Evolutionary conservation across 2,113 vertebrate species (phyloP).

Genomic region (rabbit (Oryctolagus cuniculus)): mOryCun1.1 NC_091453.1:78947501-78948000

Average conservation of each 20-base stretch:
- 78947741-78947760: not conserved
- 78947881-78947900: slow-evolving; percentile 25
- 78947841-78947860: not conserved
- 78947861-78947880: not conserved
- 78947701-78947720: slow-evolving; percentile 65
- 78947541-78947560: slow-evolving; percentile 59
- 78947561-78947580: slow-evolving; percentile 48
- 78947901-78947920: slow-evolving; percentile 8
- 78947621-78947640: slow-evolving; percentile 65
- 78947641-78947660: slow-evolving; percentile 69
- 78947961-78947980: slow-evolving; percentile 33
- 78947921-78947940: not conserved
- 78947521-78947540: slow-evolving; percentile 66
- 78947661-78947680: slow-evolving; percentile 17
- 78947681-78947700: slow-evolving; percentile 56
- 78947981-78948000: not conserved
- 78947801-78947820: slow-evolving; percentile 35
- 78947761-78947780: slow-evolving; percentile 16
- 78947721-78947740: slow-evolving; percentile 61
- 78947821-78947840: slow-evolving; percentile 24
- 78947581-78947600: slow-evolving; percentile 44
- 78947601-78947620: slow-evolving; percentile 63
- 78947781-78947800: slow-evolving; percentile 40
- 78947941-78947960: not conserved
- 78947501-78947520: slow-evolving; percentile 30